Evolutionary conservation across 2,797 vertebrate species (phyloP).

Genomic region (Megaceryle alcyon): DNA sequence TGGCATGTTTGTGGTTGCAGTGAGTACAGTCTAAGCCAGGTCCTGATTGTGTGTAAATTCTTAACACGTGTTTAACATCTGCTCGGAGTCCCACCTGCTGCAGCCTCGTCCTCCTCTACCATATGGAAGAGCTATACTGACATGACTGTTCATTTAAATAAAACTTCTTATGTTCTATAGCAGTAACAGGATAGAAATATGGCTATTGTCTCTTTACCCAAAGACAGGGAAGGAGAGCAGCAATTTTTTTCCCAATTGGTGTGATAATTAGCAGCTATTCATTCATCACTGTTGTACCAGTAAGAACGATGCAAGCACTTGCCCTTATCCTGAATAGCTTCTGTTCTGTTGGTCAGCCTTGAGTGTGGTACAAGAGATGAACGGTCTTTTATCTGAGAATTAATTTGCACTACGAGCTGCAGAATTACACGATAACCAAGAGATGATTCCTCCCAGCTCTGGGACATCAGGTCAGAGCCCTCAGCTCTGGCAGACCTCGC

Average conservation of each 20-base stretch:
- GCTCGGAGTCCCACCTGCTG: background rate
- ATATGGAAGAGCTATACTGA: background rate
- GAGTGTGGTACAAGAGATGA: background rate
- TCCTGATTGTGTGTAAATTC: background rate
- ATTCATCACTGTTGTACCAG: background rate
- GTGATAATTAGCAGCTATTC: background rate
- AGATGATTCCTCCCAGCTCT: background rate
- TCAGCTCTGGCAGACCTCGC: background rate
- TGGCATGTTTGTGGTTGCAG: background rate
- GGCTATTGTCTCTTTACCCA: background rate
- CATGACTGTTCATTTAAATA: background rate
- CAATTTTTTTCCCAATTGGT: background rate
- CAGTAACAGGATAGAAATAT: accelerated
- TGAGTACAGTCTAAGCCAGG: background rate
- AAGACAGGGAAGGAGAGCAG: background rate
- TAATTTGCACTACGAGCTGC: background rate
- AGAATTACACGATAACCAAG: background rate
- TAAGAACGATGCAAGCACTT: background rate
- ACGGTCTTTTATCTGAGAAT: background rate
- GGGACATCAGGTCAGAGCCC: background rate
- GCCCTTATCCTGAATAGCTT: background rate
- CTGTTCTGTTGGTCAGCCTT: background rate
- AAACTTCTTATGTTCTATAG: background rate
- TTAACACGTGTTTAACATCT: background rate
- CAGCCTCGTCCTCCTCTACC: background rate